Evolutionary conservation across 2,888 invertebrate species (phyloP), one percentile per base, ranked within the genome.

Genomic region (Parelbella ahira): DNA sequence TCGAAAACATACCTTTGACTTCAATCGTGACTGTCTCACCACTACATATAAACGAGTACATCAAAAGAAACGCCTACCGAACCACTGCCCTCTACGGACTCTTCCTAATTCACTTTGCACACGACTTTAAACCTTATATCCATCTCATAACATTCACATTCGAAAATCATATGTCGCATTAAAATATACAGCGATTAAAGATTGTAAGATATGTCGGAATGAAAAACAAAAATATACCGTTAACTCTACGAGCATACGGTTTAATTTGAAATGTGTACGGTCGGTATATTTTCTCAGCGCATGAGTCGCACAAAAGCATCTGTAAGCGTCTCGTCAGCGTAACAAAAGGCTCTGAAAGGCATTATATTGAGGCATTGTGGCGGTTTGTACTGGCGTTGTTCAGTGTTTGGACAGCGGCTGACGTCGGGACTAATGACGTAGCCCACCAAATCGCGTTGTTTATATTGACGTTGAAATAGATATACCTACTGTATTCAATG

Each of bases 1-100:
- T 41, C n/a, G 4, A 18, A 33, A 37, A 33, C 25, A 39, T 41
- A 20, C 18, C 33, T 20, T 33, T 53, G 27, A 27, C 39, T 18
- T 19, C 60, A 67, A 54, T 75, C 78, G 75, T 74, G 76, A 71
- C 69, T 68, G 54, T 65, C 52, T 48, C 56, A 59, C 58, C 54
- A 51, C 50, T 47, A 63, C 65, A 61, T 60, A 65, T n/a, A n/a
- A n/a, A n/a, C n/a, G n/a, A n/a, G n/a, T n/a, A n/a, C 66, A 68
- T 63, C 59, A 61, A 69, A 66, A 73, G 80, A 56, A 77, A 77
- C 82, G 81, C 82, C 82, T 80, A 73, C 73, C 56, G n/a, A 54
- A 60, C 56, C 63, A 64, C 70, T 71, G 69, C 68, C 56, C 65
- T 64, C 66, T 63, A 61, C 60, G 44, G 48, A 47, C 39, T 39